Percentiles rank a stretch among this genome's conserved stretches.
These are phyloP conservation scores for Tylochromis polylepis DNA, from an alignment of 2,113 vertebrate genomes.

Conservation along the genomic window DNA sequence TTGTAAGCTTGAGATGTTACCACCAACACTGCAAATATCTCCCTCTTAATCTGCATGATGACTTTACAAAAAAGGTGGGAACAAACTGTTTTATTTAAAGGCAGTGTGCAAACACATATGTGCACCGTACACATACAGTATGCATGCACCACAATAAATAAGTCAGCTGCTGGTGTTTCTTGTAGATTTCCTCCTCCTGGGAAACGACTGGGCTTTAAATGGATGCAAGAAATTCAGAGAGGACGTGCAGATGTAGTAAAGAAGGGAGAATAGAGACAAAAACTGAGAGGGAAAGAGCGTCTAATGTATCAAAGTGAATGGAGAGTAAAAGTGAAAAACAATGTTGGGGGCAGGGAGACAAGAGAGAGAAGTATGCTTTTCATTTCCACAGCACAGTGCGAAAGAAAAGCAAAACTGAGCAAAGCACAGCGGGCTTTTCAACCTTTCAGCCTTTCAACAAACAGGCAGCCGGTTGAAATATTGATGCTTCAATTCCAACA, in stretches of 20 bases:
- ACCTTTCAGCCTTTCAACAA: constrained; percentile 47
- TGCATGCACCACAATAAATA: constrained; percentile 35
- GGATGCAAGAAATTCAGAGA: constrained; percentile 22
- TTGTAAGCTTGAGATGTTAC: constrained; percentile 7
- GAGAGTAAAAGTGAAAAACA: not conserved
- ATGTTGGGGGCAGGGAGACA: not conserved
- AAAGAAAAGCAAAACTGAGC: constrained; percentile 16
- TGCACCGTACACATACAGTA: not conserved
- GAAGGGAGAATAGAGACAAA: not conserved
- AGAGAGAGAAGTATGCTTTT: constrained; percentile 8
- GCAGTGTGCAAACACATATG: not conserved
- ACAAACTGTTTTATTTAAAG: not conserved
- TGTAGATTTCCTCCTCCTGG: constrained; percentile 19
- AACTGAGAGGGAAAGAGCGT: not conserved
- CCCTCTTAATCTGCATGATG: not conserved
- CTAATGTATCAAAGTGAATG: not conserved
- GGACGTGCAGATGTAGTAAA: not conserved
- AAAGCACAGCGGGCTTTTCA: constrained; percentile 24
- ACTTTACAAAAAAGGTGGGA: not conserved
- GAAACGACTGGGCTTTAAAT: constrained; percentile 29
- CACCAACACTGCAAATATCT: constrained; percentile 1
- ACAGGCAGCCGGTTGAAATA: constrained; percentile 69
- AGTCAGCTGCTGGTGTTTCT: constrained; percentile 42
- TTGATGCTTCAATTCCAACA: constrained; percentile 68
- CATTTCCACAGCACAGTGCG: not conserved